These are phyloP conservation scores for Threskiornis aethiopicus DNA, from an alignment of 2,797 vertebrate genomes.

Conservation along the genomic window DNA sequence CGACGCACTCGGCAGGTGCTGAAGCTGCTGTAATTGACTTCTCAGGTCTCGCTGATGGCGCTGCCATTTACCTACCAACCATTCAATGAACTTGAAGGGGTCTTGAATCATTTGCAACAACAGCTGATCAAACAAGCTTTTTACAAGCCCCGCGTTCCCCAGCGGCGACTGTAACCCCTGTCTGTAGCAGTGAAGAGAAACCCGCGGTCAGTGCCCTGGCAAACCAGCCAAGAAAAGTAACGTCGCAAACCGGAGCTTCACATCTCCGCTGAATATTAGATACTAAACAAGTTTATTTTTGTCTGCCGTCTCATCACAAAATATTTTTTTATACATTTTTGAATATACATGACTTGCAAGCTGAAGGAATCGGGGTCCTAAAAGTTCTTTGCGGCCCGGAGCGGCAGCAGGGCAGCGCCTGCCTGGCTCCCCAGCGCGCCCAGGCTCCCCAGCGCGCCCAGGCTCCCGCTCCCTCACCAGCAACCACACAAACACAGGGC, in stretches of 20 bases:
- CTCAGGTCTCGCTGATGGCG: background rate
- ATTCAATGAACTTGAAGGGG: background rate
- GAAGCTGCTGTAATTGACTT: background rate
- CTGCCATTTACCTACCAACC: background rate
- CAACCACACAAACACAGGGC: background rate
- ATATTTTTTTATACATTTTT: background rate
- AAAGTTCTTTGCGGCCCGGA: background rate
- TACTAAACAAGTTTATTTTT: background rate
- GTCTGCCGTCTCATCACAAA: background rate
- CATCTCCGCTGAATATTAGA: background rate
- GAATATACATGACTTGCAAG: background rate
- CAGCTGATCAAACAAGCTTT: background rate
- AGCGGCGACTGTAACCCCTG: background rate
- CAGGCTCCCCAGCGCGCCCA: background rate
- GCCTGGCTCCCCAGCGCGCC: background rate
- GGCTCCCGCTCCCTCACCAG: background rate
- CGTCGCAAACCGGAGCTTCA: fast-evolving
- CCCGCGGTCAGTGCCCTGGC: background rate
- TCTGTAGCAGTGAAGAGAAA: background rate
- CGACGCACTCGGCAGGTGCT: background rate
- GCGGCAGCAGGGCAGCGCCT: background rate
- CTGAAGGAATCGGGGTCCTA: background rate
- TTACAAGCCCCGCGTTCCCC: background rate
- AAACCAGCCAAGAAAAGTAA: background rate
- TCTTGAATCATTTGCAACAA: background rate